Evolutionary conservation across 1,140 invertebrate genomes (phyloP).

Genomic region (Heliothis subflexa): DNA sequence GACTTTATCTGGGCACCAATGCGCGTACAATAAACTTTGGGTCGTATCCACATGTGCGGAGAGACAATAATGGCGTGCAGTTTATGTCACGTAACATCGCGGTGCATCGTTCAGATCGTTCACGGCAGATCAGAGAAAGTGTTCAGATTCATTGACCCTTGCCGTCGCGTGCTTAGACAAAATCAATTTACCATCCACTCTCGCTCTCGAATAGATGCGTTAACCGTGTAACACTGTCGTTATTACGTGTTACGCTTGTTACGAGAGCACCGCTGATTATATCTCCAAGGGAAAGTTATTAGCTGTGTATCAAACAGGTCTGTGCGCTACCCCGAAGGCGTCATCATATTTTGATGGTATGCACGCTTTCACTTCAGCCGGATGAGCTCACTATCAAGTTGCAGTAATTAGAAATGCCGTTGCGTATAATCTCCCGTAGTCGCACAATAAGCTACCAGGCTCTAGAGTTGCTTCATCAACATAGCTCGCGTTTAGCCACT

Average conservation of each 20-base stretch:
- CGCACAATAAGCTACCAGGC: background rate
- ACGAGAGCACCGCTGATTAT: conserved; percentile 64
- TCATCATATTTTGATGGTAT: conserved; percentile 32
- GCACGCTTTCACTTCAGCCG: conserved; percentile 15
- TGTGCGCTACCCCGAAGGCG: conserved; percentile 42
- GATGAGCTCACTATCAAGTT: conserved; percentile 32
- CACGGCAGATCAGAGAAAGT: conserved; percentile 68
- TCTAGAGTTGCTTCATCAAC: conserved; percentile 5
- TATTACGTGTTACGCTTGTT: conserved; percentile 68
- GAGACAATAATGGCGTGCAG: conserved; percentile 41
- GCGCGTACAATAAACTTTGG: conserved; percentile 15
- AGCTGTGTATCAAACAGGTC: conserved; percentile 42
- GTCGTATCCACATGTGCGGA: conserved; percentile 21
- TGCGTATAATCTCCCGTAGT: conserved; percentile 15
- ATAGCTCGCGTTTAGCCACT: background rate
- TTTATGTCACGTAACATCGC: conserved; percentile 50
- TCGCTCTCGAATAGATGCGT: conserved; percentile 70
- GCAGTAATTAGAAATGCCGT: conserved; percentile 19
- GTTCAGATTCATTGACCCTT: conserved; percentile 68
- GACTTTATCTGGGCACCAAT: conserved; percentile 19
- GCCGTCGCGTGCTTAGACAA: conserved; percentile 69
- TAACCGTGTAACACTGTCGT: conserved; percentile 55
- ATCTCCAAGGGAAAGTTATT: conserved; percentile 58
- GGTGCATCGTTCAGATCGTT: conserved; percentile 50
- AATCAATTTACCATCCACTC: conserved; percentile 72